Evolutionary conservation across 2,888 invertebrate species (phyloP), one percentile per base, ranked within the genome.

Genomic region (Pseudococcus longispinus): DNA sequence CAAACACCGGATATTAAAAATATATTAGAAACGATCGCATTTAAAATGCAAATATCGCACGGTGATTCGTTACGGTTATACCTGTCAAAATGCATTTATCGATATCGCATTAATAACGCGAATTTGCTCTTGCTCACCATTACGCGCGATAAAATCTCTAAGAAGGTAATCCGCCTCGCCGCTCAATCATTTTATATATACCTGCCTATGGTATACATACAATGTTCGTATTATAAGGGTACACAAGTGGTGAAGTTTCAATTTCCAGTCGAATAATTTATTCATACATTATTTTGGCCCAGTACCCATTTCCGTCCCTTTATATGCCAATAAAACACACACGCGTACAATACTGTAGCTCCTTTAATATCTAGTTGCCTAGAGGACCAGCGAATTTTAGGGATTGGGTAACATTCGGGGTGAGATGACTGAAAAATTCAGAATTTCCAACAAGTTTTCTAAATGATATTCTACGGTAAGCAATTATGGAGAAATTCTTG

Each of bases 1-100:
- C 23, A 1, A 23, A 23, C 60, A 11, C 77, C 42, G 29, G 32
- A 42, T 80, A 80, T 80, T 80, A 42, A 80, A 80, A 42, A 80
- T 80, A 13, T 80, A 42, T 80, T 42, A 80, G 18, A 42, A 20
- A n/a, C 15, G 77, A 20, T 80, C 77, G 77, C 37, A 80, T 80
- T 80, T 80, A 80, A 80, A 80, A 80, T 80, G 77, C 77, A 80
- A 80, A 80, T 80, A 80, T 80, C 29, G 11, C 42, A 37, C 37
- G n/a, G 77, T 23, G 42, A 80, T 80, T 80, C 77, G 77, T 37
- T 42, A 42, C 77, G 77, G 42, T 80, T 80, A 42, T 80, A 80
- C 77, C 77, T 80, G 77, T 80, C 77, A 80, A 80, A 80, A 80
- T 80, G 77, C 77, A 80, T 80, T 80, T 80, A 80, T 80, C 77